Percentiles rank a stretch among this genome's conserved stretches.
phyloP scores from a whole-genome alignment of 2,113 vertebrate species.

The Cyanistes caeruleus region DNA sequence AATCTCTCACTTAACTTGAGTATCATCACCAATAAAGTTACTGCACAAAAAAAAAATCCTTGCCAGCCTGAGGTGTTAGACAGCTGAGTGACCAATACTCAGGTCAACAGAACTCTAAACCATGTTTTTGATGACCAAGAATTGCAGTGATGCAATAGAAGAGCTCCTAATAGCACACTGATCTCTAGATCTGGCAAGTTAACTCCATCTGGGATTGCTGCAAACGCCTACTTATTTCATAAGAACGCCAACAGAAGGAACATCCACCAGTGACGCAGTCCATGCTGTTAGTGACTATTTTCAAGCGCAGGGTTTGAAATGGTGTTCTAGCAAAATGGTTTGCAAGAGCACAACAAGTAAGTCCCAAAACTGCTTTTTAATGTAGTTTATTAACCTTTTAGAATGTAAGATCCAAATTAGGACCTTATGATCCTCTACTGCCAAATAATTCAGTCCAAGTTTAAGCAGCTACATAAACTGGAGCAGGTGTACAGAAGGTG shows the following conservation, averaged over 20 bases:
- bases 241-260: not conserved
- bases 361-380: constrained; percentile 9
- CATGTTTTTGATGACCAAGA: not conserved
- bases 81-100: not conserved
- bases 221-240: not conserved
- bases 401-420: not conserved
- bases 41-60: not conserved
- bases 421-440: not conserved
- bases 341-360: not conserved
- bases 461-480: constrained; percentile 29
- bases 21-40: not conserved
- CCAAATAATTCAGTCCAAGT: constrained; percentile 2
- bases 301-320: not conserved
- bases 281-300: not conserved
- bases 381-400: constrained; percentile 22
- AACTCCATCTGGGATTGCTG: not conserved
- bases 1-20: not conserved
- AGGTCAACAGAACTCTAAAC: not conserved
- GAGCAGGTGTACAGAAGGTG: not conserved
- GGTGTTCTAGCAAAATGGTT: constrained; percentile 14
- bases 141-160: not conserved
- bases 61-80: not conserved
- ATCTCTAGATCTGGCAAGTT: not conserved
- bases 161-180: not conserved
- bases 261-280: not conserved